These are phyloP conservation scores for Terrapene triunguis DNA, from an alignment of 2,113 vertebrate genomes.

Conservation along the genomic window DNA sequence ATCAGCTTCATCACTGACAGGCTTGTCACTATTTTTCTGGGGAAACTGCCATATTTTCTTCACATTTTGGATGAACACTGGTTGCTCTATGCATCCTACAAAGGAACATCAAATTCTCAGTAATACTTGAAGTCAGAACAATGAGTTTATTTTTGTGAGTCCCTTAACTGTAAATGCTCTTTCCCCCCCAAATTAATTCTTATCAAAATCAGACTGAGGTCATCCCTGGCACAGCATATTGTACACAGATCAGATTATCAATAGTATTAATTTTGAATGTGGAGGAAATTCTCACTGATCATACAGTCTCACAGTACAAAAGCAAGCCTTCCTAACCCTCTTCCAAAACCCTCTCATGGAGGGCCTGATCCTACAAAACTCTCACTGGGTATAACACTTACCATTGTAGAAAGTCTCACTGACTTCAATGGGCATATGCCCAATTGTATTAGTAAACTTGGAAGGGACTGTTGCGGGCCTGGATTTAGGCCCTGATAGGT, in stretches of 20 bases:
- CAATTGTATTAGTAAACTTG: constrained; percentile 2
- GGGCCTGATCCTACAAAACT: neutral
- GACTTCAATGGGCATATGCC: neutral
- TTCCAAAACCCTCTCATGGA: neutral
- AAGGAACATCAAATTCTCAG: neutral
- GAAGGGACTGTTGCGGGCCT: neutral
- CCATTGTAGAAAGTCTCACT: neutral
- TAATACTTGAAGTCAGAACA: neutral
- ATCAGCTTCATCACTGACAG: constrained; percentile 34
- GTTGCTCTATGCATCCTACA: neutral
- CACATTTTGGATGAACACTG: neutral
- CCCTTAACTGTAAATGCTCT: neutral
- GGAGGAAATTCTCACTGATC: neutral
- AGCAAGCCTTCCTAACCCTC: neutral
- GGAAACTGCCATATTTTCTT: neutral
- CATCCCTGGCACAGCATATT: neutral
- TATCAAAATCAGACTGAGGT: neutral
- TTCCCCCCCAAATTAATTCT: neutral
- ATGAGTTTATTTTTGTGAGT: neutral
- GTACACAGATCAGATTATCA: neutral
- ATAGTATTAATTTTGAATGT: neutral
- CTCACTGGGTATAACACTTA: neutral
- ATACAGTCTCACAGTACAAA: constrained; percentile 6
- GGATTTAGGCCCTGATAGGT: neutral
- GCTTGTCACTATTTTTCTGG: neutral